Base-by-base conservation (phyloP, 2,797 vertebrate species). In the Scolopax rusticola region DNA sequence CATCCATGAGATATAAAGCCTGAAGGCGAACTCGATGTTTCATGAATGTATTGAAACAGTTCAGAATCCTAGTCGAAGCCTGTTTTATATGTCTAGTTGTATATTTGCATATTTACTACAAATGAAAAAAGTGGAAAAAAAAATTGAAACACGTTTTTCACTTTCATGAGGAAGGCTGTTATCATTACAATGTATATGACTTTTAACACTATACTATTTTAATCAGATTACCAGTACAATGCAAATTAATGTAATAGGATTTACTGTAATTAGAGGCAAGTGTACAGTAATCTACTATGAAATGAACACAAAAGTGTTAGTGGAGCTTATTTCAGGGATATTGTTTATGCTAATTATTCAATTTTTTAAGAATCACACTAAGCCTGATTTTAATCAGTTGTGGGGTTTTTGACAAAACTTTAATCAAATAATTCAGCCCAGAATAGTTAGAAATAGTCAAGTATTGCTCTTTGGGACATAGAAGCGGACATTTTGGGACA, bases 221-320 rank as follows among this genome's bases (percentile, higher is more conserved):
- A 96, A 96, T 96, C 92, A 84, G 84, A 96, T 97, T 97, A 97
- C 56, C 71, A 80, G 33, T 63, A 96, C 88, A 94, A 94, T 86
- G 70, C 84, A 96, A 92, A 90, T 94, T 71, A 87, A 92, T 94
- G 71, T 95, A 97, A 96, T 89, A 95, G 93, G 95, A 96, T 97
- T 97, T 97, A 74, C 88, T 96, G 80, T 94, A 84, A 85, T 97
- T 97, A 91, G 78, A 90, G 85, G 79, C 89, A 95, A 96, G 38
- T 84, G 74, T 83, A 91, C 85, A 94, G 70, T 91, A 82, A 91
- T 91, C 91, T 92, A 15, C 80, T 90, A 45, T 88, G 68, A 92
- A 94, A 93, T 94, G 73, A 94, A 83, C 12, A 90, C 56, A 60
- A 83, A 91, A 86, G 56, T 71, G 33, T 87, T 77, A 57, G 38